Evolutionary conservation across 2,797 vertebrate species (phyloP).

Genomic region (Myotis findleyi): DNA sequence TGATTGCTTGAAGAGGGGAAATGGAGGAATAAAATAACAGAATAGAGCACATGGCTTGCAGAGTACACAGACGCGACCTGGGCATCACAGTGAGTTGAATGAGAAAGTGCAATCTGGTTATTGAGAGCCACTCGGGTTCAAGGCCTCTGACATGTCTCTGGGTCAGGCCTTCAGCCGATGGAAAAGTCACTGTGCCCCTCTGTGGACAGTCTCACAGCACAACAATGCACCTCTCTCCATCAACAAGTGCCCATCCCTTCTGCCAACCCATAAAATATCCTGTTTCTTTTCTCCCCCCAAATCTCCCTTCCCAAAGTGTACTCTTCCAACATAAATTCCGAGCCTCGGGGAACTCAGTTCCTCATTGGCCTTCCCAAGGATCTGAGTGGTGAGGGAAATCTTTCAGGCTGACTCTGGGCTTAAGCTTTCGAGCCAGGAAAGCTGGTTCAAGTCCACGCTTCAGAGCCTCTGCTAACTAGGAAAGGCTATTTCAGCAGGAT

Average conservation of each 20-base stretch:
- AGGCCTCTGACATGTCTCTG: background rate
- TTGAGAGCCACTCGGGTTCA: background rate
- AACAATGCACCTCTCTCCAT: background rate
- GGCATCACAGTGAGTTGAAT: background rate
- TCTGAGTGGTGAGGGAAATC: background rate
- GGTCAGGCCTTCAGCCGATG: background rate
- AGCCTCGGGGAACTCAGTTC: background rate
- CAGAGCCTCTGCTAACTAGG: background rate
- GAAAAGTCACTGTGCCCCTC: background rate
- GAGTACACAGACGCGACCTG: background rate
- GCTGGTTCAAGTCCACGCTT: background rate
- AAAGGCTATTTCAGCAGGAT: background rate
- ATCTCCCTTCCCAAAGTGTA: background rate
- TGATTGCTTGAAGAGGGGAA: background rate
- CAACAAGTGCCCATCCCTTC: background rate
- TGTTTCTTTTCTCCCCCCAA: background rate
- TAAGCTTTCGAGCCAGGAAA: background rate
- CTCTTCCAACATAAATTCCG: background rate
- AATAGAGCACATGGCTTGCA: background rate
- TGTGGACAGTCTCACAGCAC: background rate
- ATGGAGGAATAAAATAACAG: background rate
- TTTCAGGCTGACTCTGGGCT: background rate
- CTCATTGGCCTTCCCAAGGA: background rate
- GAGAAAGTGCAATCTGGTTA: background rate
- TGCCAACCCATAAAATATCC: background rate